Evolutionary conservation across 2,888 invertebrate species (phyloP).

Genomic region (Bellardia bayeri): DNA sequence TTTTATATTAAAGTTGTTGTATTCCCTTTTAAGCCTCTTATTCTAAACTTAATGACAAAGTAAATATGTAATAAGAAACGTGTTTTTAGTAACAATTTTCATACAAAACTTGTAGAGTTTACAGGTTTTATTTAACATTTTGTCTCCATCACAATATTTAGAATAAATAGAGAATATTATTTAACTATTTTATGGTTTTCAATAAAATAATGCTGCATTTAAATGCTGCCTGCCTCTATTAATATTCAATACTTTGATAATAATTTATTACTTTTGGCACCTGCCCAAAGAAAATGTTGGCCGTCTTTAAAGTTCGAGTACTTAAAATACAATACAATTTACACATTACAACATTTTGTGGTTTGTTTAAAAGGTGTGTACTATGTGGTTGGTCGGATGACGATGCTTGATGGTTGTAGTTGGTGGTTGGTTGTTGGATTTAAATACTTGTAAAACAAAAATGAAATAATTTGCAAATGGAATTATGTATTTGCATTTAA

Average conservation of each 20-base stretch:
- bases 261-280: slow-evolving; percentile 18
- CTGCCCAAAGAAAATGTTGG: slow-evolving; percentile 5
- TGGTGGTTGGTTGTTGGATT: slow-evolving; percentile 20
- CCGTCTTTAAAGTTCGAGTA: slow-evolving; percentile 24
- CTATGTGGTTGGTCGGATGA: slow-evolving; percentile 25
- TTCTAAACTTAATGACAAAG: too few species aligned
- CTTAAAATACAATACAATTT: slow-evolving; percentile 6
- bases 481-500: slow-evolving; percentile 70
- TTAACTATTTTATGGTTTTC: too few species aligned
- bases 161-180: too few species aligned
- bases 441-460: slow-evolving; percentile 1
- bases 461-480: slow-evolving; percentile 20
- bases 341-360: slow-evolving; percentile 51
- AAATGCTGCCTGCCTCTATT: neutral
- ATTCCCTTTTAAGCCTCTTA: too few species aligned
- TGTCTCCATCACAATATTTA: too few species aligned
- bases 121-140: too few species aligned
- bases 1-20: too few species aligned
- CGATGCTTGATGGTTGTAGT: slow-evolving; percentile 22
- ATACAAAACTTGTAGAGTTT: too few species aligned
- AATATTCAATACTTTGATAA: neutral
- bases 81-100: too few species aligned
- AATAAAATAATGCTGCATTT: too few species aligned
- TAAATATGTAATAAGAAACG: too few species aligned
- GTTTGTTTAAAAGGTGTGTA: slow-evolving; percentile 71